Base-by-base conservation (phyloP, 2,113 vertebrate species). In the Aptenodytes forsteri region DNA sequence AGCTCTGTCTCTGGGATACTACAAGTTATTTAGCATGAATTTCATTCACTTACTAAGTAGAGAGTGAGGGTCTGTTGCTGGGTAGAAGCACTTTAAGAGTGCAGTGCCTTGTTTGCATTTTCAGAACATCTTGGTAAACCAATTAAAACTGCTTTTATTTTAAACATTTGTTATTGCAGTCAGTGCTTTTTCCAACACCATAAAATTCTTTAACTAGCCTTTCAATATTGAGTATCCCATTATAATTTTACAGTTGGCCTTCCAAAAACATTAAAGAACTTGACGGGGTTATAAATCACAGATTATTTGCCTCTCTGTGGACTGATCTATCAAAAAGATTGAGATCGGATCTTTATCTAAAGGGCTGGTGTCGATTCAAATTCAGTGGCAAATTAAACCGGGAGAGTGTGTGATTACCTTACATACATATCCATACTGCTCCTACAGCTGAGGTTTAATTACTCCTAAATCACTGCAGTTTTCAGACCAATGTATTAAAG, bases 251-350 rank as follows among this genome's bases (percentile, higher is more conserved):
- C 64, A 72, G 89, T 52, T 67, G 95, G 80, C 50, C 55, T 96
- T 97, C 97, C 56, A 93, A 96, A 98, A 97, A 76, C 30, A 90
- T 79, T 96, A 92, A 90, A 95, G 82, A 87, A 87, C 44, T 81
- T 89, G 94, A 65, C 3, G 1, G 36, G 75, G n/a, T 93, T 92
- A 84, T 95, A 83, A 93, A 97, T 95, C 71, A 86, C 71, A 81
- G 50, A 94, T 92, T 90, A 90, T 94, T 89, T 92, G 40, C 87
- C 65, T 91, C 92, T 67, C 83, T 82, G 58, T 70, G 62, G 73
- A 80, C 32, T 89, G 83, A 96, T 94, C 66, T 92, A 56, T 95
- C 84, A 89, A 76, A 89, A 77, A 77, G 66, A 85, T 79, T 59
- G 75, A 88, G 82, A 66, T 44, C 1, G 0, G 56, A 70, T 93